Conservation (phyloP, 2,113 vertebrate species). For the Romanogobio albipinnatus region DNA sequence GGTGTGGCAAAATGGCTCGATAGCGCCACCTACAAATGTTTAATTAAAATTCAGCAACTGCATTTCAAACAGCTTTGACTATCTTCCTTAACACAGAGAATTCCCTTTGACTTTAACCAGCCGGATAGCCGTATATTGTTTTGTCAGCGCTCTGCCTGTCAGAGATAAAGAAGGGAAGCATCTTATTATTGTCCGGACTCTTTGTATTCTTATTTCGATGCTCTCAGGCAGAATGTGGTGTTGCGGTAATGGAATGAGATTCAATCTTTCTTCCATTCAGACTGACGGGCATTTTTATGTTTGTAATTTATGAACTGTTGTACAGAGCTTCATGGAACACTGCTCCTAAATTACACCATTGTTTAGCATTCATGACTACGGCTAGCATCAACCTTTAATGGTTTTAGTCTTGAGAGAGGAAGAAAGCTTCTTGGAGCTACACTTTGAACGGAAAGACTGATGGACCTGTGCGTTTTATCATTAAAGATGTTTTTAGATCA, state of each 20-base stretch:
- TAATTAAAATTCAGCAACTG: not conserved
- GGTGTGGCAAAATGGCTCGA: too few species aligned
- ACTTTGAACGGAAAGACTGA: not conserved
- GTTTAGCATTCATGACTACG: conserved; percentile 52
- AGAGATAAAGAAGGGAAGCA: conserved; percentile 17
- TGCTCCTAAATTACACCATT: conserved; percentile 54
- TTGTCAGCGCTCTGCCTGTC: conserved; percentile 23
- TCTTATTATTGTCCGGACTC: conserved; percentile 9
- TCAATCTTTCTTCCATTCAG: conserved; percentile 25
- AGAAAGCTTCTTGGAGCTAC: not conserved
- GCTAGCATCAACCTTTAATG: conserved; percentile 38
- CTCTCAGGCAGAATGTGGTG: not conserved
- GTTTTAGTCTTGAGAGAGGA: conserved; percentile 25
- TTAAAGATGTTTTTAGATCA: not conserved
- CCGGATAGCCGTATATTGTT: not conserved
- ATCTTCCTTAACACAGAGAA: not conserved
- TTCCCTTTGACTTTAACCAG: conserved; percentile 8
- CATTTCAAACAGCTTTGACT: conserved; percentile 3
- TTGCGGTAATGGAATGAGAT: conserved; percentile 38
- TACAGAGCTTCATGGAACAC: conserved; percentile 52
- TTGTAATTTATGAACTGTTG: conserved; percentile 56
- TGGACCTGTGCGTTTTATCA: not conserved
- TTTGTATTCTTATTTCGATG: not conserved
- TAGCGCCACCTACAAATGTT: too few species aligned
- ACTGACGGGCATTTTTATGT: conserved; percentile 47